Evolutionary conservation across 2,888 invertebrate species (phyloP).

Genomic region (Octodonta nipae): DNA sequence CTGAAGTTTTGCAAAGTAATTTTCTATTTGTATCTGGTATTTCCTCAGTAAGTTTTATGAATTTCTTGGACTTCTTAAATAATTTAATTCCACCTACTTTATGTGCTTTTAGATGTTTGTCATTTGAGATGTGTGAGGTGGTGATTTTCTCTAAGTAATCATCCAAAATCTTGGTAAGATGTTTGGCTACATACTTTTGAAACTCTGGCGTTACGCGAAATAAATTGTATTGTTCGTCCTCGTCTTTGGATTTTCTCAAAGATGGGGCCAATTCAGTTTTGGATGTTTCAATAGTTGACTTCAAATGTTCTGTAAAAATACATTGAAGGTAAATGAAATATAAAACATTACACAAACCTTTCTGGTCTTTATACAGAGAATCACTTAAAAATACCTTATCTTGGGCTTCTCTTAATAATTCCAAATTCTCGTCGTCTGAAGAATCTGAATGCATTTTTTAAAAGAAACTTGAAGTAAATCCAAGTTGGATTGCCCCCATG

Average conservation of each 20-base stretch:
- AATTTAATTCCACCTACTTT: conserved; percentile 4
- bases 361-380: conserved; percentile 23
- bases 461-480: conserved; percentile 39
- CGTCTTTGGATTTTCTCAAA: conserved; percentile 22
- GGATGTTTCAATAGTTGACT: conserved; percentile 2
- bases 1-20: no score
- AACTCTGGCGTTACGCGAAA: conserved; percentile 41
- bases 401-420: conserved; percentile 35
- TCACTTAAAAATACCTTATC: conserved; percentile 39
- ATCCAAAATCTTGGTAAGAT: conserved; percentile 39
- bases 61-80: conserved; percentile 22
- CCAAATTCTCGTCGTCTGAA: conserved; percentile 30
- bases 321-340: no score
- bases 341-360: no score
- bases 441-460: conserved; percentile 38
- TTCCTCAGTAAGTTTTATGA: background rate
- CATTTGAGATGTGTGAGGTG: no score
- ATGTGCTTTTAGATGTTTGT: conserved; percentile 11
- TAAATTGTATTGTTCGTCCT: conserved; percentile 42
- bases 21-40: background rate
- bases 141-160: conserved; percentile 8
- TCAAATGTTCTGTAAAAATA: conserved; percentile 4
- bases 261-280: conserved; percentile 15
- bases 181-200: conserved; percentile 39
- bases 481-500: conserved; percentile 1